Conservation (phyloP, 2,113 vertebrate genomes). For the Natator depressus region DNA sequence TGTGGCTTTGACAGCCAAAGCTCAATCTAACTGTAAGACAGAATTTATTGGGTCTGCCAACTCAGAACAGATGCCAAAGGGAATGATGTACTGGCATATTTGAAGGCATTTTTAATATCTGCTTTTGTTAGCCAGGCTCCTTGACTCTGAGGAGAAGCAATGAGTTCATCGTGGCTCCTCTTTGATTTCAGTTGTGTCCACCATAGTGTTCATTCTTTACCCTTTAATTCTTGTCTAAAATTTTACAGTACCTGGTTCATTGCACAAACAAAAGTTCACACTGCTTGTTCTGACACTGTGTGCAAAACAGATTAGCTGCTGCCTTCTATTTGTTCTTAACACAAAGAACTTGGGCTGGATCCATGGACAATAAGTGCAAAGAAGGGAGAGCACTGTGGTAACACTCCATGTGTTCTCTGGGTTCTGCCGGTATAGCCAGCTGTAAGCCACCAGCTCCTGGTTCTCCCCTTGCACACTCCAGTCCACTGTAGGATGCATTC, state of each 20-base stretch:
- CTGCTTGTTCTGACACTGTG: conserved; percentile 13
- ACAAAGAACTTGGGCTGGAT: neutral
- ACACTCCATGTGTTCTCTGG: neutral
- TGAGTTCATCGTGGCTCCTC: conserved; percentile 26
- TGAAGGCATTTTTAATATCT: conserved; percentile 61
- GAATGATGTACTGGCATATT: conserved; percentile 42
- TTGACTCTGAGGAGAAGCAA: conserved; percentile 13
- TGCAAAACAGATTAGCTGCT: conserved; percentile 4
- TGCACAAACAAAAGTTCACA: conserved; percentile 36
- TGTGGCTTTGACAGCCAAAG: conserved; percentile 40
- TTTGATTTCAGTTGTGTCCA: conserved; percentile 33
- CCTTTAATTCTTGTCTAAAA: conserved; percentile 42
- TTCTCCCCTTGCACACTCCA: neutral
- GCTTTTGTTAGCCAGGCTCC: conserved; percentile 33
- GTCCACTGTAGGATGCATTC: neutral
- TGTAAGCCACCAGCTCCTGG: neutral
- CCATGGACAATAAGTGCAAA: neutral
- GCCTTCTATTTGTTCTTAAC: neutral
- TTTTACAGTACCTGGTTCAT: conserved; percentile 6
- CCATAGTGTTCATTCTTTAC: neutral
- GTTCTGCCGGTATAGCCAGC: rapidly evolving
- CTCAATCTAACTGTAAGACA: conserved; percentile 54
- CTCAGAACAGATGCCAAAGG: conserved; percentile 50
- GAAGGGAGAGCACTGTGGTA: neutral
- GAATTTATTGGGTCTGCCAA: conserved; percentile 44